A percentile compares a stretch with the other conserved stretches of the same genome.
These are phyloP conservation scores for Scaptodrosophila latifasciaeformis DNA, from an alignment of 2,888 invertebrate species.

Conservation along the genomic window DNA sequence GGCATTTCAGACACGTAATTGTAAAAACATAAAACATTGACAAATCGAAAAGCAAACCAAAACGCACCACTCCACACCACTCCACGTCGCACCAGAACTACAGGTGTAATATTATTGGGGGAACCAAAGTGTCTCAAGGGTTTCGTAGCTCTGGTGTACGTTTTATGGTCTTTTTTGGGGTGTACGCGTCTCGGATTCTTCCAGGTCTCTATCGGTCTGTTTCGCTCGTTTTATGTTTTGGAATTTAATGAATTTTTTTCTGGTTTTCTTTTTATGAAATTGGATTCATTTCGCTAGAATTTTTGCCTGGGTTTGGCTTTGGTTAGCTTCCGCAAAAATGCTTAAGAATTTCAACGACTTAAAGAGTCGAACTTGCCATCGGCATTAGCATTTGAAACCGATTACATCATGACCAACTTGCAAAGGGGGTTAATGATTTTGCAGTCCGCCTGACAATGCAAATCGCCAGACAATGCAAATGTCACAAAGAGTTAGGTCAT, in stretches of 20 bases:
- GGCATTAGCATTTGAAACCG: constrained; percentile 44
- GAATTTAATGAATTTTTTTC: constrained; percentile 40
- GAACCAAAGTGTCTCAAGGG: constrained; percentile 10
- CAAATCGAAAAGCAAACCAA: constrained; percentile 40
- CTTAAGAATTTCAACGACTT: constrained; percentile 42
- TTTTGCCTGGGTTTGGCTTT: neutral
- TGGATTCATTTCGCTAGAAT: constrained; percentile 38
- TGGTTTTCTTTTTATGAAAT: too few relatives aligned
- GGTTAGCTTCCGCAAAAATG: constrained; percentile 32
- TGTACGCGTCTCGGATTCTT: too few relatives aligned
- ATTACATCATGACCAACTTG: constrained; percentile 39
- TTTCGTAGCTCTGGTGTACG: constrained; percentile 25
- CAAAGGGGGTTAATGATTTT: too few relatives aligned
- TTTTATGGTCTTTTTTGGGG: constrained; percentile 48
- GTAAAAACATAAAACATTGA: constrained; percentile 65
- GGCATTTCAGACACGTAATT: constrained; percentile 59
- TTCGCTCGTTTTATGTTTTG: neutral
- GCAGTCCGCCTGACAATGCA: too few relatives aligned
- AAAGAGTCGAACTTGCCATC: too few relatives aligned
- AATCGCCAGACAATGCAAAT: too few relatives aligned
- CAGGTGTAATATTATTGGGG: constrained; percentile 9
- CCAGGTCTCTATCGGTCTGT: neutral
- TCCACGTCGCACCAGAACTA: too few relatives aligned
- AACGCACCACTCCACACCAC: constrained; percentile 20
- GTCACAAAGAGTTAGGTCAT: too few relatives aligned